A percentile compares a stretch with the other conserved stretches of the same genome.
Evolutionary conservation across 2,888 invertebrate genomes (phyloP).

Genomic region (Deilephila elpenor): DNA sequence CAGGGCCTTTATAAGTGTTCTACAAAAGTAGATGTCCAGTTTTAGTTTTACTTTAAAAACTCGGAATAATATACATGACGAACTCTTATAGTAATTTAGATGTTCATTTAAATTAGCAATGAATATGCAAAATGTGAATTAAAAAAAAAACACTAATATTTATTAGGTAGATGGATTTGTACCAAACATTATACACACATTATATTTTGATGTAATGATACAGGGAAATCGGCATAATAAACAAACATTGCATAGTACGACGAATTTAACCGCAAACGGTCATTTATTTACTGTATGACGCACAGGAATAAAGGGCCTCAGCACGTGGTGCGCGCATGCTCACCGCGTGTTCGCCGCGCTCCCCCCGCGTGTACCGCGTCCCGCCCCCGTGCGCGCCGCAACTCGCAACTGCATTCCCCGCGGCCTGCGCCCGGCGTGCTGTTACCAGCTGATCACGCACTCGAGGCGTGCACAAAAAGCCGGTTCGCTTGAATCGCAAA

Average conservation of each 20-base stretch:
- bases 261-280: not conserved
- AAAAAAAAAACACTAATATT: too few species aligned
- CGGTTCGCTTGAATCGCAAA: slow-evolving; percentile 51
- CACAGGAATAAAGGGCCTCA: slow-evolving; percentile 65
- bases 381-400: slow-evolving; percentile 37
- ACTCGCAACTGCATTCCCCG: slow-evolving; percentile 20
- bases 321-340: slow-evolving; percentile 79
- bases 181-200: not conserved
- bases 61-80: not conserved
- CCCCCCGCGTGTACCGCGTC: slow-evolving; percentile 42
- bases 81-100: not conserved
- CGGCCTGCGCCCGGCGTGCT: slow-evolving; percentile 37
- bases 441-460: slow-evolving; percentile 65
- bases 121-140: too few species aligned
- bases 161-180: too few species aligned
- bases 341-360: slow-evolving; percentile 54
- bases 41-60: not conserved
- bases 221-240: not conserved
- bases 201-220: not conserved
- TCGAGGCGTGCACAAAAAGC: slow-evolving; percentile 61
- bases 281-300: slow-evolving; percentile 31
- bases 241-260: not conserved
- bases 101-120: not conserved
- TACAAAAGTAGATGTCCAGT: not conserved
- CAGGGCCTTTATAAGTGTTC: slow-evolving; percentile 62